Base-by-base conservation (phyloP, 1,140 invertebrate genomes). In the Rhopalosiphum maidis region DNA sequence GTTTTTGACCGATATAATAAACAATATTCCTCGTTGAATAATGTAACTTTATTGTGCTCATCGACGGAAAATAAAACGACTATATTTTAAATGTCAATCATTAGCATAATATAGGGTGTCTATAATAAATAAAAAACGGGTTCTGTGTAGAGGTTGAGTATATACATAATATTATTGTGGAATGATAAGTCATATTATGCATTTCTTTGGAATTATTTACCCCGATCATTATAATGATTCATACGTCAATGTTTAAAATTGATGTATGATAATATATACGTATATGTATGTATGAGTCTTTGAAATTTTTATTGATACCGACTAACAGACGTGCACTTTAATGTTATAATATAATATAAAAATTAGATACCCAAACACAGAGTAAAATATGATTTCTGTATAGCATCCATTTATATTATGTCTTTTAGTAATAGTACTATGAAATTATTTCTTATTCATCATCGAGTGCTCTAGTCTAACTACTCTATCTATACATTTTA, bases 371-470 rank as follows among this genome's bases (percentile, higher is more conserved):
- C 51, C 46, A n/a, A 51, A 88, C 48, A 51, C 9, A 54, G 22
- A 41, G 51, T 89, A 54, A 89, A 55, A 89, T 89, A 55, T 89
- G 51, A 89, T 89, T 55, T 89, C 87, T 89, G 9, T 89, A 89
- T 8, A 51, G 9, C 37, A 54, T 23, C 25, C 23, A 46, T 86
- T 89, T 89, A 8, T 11, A 89, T 89, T 89, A 37, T 54, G 46
- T 8, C 18, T 8, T 89, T 25, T 37, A 48, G 1, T 23, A 21
- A 22, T 23, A 25, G 41, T 87, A 48, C 9, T 51, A 35, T 35
- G 2, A n/a, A 88, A 35, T 88, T 51, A 88, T 51, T 88, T 35
- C 46, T 35, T 48, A 88, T 88, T 51, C 86, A 37, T 22, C n/a
- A 35, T 37, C 22, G n/a, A 89, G 6, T 48, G 30, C 18, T 87